Conservation (phyloP, 2,797 vertebrate species). For the Acestrorhynchus altus region DNA sequence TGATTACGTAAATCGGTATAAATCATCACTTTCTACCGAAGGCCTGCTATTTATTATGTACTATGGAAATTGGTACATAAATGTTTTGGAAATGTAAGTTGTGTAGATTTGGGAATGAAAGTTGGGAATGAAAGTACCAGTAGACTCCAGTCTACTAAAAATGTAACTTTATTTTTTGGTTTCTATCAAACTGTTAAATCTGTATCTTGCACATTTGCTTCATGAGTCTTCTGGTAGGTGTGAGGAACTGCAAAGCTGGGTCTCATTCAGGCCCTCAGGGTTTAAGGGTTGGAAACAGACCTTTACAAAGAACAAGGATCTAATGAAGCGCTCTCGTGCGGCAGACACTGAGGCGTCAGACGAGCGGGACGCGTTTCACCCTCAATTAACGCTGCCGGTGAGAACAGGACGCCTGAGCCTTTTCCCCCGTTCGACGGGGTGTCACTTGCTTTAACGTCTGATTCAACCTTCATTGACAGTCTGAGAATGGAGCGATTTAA, state of each 20-base stretch:
- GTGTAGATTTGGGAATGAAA: neutral
- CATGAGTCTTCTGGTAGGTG: no score
- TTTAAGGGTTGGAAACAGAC: neutral
- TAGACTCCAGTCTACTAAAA: no score
- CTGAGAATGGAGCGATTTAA: neutral
- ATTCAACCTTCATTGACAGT: conserved; percentile 13
- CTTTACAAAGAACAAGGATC: conserved; percentile 6
- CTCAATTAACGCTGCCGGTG: conserved; percentile 1
- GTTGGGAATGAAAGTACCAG: no score
- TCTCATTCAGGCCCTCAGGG: neutral
- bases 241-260: neutral
- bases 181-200: no score
- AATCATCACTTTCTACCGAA: neutral
- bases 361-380: neutral
- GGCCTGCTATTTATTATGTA: neutral
- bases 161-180: no score
- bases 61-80: neutral
- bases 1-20: no score
- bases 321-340: neutral
- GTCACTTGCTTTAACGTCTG: conserved; percentile 2
- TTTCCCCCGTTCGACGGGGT: neutral
- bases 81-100: neutral
- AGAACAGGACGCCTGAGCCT: neutral
- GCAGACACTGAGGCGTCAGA: conserved; percentile 3
- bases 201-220: no score